Base-by-base conservation (phyloP, 1,140 invertebrate genomes). In the Papilio machaon region DNA sequence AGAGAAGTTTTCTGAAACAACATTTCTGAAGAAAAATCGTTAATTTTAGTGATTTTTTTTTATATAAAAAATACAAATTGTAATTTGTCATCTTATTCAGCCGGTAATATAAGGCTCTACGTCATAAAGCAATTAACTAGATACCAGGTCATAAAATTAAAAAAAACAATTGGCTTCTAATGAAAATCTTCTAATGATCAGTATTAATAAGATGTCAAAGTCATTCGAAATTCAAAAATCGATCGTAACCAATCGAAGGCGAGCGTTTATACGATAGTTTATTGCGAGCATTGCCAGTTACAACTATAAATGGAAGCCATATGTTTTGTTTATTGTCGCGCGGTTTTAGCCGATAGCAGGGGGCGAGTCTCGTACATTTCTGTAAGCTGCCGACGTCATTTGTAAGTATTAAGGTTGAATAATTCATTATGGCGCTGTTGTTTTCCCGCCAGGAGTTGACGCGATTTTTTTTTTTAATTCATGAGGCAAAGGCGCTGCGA, bases 381-480 rank as follows among this genome's bases (percentile, higher is more conserved):
- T 79, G 82, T 85, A 85, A 82, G 84, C 82, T 77, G 79, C 75
- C 82, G 58, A 80, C 75, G 83, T 82, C 81, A 89, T 89, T 87
- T 88, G 82, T 89, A 86, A 87, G 85, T 73, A 89, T 89, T 88
- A 88, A 38, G 74, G 60, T 80, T 75, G 73, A 85, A 89, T 89
- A 54, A 89, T 89, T 89, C 87, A 89, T 89, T 46, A 23, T 46
- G 23, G 23, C 70, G 87, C 60, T 91, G 89, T 89, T 91, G 87
- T 91, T 91, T 91, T 91, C 84, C 86, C 88, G 88, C 88, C 90
- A 76, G 80, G 82, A 79, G 46, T 77, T 80, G 35, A 60, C 77
- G 58, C 49, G 43, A 19, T 81, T n/a, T 85, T 86, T 85, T 85
- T 86, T 84, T 83, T 84, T 80, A 70, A 79, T 79, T 79, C 77